Base-by-base conservation (phyloP, 2,888 invertebrate species). In the Agrotis ipsilon region DNA sequence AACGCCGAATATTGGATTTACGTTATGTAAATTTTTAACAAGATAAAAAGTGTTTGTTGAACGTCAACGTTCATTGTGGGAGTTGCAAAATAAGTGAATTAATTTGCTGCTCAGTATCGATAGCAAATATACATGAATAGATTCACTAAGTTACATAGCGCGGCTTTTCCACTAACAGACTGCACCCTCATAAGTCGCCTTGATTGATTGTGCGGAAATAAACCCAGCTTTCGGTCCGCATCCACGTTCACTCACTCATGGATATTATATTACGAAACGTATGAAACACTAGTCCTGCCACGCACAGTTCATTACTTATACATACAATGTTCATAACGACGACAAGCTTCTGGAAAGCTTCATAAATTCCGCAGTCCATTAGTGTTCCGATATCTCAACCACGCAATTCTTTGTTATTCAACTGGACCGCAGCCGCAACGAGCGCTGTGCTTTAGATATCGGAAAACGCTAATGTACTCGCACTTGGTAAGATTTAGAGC, bases 381-480 rank as follows among this genome's bases (percentile, higher is more conserved):
- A 94, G 92, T 88, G 91, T 88, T 91, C 88, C 92, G 92, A 94
- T 94, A 94, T 93, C 92, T 92, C 89, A 92, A 91, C 89, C 89
- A 92, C 92, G 90, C 93, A 93, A 91, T 94, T 94, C 94, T 95
- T 96, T 96, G 94, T 94, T 93, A 95, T 94, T 94, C 92, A 90
- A 91, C 91, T 89, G 91, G 93, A 93, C 93, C 89, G 90, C 90
- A 89, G 86, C 87, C 87, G 86, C 73, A 84, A 91, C 88, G 91
- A 92, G 92, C 90, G 91, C 92, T 92, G 89, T 91, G 92, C 93
- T 93, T 93, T 92, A 92, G 93, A 92, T 95, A 95, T 95, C 93
- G 94, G 93, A 94, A 94, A 94, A 95, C 93, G 93, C 92, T 95
- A 94, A 94, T 94, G 94, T 94, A 92, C 85, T 92, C 90, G 80